These are phyloP conservation scores for Conops quadrifasciatus DNA, from an alignment of 2,888 invertebrate genomes.

Conservation along the genomic window DNA sequence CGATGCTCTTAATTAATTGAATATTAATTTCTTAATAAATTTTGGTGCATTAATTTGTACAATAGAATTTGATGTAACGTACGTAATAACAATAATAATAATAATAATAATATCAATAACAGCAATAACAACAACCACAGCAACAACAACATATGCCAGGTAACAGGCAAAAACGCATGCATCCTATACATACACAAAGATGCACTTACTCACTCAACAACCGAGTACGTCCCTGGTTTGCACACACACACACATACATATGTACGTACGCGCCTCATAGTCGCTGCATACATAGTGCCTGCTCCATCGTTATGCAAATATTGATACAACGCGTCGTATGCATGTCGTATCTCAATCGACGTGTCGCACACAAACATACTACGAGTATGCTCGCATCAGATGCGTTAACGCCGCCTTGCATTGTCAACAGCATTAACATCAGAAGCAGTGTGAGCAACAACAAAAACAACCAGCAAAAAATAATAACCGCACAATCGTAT, in stretches of 20 bases:
- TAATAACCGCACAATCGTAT: not conserved
- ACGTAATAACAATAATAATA: no score
- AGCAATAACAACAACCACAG: not conserved
- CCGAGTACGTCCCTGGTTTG: no score
- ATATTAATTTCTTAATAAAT: slow-evolving; percentile 17
- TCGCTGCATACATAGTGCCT: not conserved
- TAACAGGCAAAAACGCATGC: no score
- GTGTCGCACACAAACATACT: no score
- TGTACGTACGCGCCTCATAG: no score
- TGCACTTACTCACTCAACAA: no score
- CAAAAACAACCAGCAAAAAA: not conserved
- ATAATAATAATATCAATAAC: no score
- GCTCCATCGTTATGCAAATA: slow-evolving; percentile 29
- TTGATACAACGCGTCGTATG: slow-evolving; percentile 3
- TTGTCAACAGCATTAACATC: slow-evolving; percentile 22
- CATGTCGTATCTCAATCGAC: no score
- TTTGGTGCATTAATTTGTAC: slow-evolving; percentile 16
- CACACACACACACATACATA: not conserved
- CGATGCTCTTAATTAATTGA: no score
- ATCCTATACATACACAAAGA: not conserved
- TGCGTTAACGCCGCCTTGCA: slow-evolving; percentile 21
- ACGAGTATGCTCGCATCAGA: not conserved
- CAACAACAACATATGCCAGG: not conserved
- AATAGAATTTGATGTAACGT: not conserved
- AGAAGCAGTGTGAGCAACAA: not conserved